Percentiles rank a stretch among this genome's conserved stretches.
Evolutionary conservation across 2,797 vertebrate genomes (phyloP).

Genomic region (Oreochromis grahami): DNA sequence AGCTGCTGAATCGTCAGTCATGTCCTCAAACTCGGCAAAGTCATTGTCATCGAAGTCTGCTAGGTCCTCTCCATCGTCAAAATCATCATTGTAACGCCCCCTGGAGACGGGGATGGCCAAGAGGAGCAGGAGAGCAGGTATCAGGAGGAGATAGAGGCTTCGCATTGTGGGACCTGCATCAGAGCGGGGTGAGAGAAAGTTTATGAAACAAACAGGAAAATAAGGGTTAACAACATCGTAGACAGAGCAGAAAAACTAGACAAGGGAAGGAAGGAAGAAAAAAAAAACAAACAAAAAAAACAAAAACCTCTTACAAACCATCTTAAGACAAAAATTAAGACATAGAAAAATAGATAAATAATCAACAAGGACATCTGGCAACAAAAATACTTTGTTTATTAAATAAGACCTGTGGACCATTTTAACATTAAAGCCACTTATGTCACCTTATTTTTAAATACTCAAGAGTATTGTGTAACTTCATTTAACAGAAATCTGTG

Average conservation of each 20-base stretch:
- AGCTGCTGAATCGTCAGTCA: slow-evolving; percentile 79
- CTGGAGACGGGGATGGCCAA: slow-evolving; percentile 70
- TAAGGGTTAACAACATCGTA: background rate
- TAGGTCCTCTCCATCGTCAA: slow-evolving; percentile 93
- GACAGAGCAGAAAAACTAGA: background rate
- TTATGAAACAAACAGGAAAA: background rate
- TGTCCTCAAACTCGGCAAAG: slow-evolving; percentile 97
- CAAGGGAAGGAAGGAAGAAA: background rate
- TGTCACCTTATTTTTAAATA: rapidly evolving
- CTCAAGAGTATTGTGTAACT: background rate
- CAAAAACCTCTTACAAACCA: background rate
- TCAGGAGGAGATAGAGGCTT: slow-evolving; percentile 47
- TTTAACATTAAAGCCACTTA: background rate
- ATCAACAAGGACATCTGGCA: background rate
- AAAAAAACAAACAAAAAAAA: background rate
- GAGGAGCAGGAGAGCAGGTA: slow-evolving; percentile 69
- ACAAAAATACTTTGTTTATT: background rate
- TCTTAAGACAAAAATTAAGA: background rate
- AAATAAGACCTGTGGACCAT: rapidly evolving
- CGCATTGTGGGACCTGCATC: slow-evolving; percentile 62
- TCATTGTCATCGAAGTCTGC: slow-evolving; percentile 98
- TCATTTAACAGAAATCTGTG: background rate
- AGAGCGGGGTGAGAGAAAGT: background rate
- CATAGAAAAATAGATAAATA: background rate
- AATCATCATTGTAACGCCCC: slow-evolving; percentile 89